A percentile compares a stretch with the other conserved stretches of the same genome.
Conservation (phyloP, 2,888 invertebrate genomes). For the Charanyca ferruginea region DNA sequence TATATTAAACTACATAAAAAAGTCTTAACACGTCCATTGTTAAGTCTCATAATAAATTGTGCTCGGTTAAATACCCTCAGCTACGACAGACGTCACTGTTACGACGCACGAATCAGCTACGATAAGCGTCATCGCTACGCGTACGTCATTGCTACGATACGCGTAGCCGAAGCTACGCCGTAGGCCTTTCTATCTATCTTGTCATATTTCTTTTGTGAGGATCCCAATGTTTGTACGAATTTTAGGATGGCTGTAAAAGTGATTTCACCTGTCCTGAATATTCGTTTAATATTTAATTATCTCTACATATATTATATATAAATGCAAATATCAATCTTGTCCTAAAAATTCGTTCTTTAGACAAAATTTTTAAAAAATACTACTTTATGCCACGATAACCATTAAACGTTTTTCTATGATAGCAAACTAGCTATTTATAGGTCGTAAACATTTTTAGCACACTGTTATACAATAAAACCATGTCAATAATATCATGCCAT, state of each 20-base stretch:
- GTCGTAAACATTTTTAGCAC: constrained; percentile 56
- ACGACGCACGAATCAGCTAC: constrained; percentile 12
- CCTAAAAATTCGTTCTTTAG: background rate
- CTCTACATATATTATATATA: too few relatives aligned
- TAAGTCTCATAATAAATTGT: background rate
- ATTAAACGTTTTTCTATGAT: constrained; percentile 27
- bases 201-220: background rate
- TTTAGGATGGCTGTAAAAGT: background rate
- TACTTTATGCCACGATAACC: constrained; percentile 8
- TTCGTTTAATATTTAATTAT: background rate
- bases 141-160: constrained; percentile 27
- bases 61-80: background rate
- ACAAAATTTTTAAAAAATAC: too few relatives aligned
- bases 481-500: constrained; percentile 52
- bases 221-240: background rate
- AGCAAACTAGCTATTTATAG: constrained; percentile 21
- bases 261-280: background rate
- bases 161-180: constrained; percentile 17
- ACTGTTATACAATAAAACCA: constrained; percentile 51
- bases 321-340: too few relatives aligned
- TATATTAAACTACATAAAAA: too few relatives aligned
- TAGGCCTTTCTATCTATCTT: constrained; percentile 1
- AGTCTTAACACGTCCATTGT: background rate
- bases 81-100: constrained; percentile 21
- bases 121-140: constrained; percentile 16